Evolutionary conservation across 2,888 invertebrate genomes (phyloP).

Genomic region (Oxytorus armatus): DNA sequence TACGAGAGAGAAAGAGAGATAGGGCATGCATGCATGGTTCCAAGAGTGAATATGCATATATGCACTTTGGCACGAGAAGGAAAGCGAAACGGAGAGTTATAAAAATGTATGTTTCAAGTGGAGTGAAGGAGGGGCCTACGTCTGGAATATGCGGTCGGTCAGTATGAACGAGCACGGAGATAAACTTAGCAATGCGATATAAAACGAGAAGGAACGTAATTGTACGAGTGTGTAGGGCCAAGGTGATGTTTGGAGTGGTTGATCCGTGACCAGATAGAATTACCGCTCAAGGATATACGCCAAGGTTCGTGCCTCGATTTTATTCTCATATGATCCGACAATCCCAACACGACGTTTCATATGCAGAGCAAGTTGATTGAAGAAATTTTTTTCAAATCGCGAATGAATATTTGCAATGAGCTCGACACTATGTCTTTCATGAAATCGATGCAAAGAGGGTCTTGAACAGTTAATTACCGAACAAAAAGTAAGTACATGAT

Average conservation of each 20-base stretch:
- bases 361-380: conserved; percentile 6
- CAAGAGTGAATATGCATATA: conserved; percentile 11
- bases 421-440: conserved; percentile 9
- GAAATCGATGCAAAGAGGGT: background rate
- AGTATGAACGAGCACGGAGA: too few relatives aligned
- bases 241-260: conserved; percentile 72
- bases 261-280: conserved; percentile 77
- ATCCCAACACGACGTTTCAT: conserved; percentile 26
- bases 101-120: conserved; percentile 31
- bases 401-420: conserved; percentile 16
- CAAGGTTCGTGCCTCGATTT: conserved; percentile 68
- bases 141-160: too few relatives aligned
- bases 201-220: conserved; percentile 45
- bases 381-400: conserved; percentile 44
- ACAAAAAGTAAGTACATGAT: too few relatives aligned
- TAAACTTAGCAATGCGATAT: conserved; percentile 39
- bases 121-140: conserved; percentile 27
- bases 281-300: conserved; percentile 72
- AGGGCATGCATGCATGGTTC: conserved; percentile 33
- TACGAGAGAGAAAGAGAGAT: background rate
- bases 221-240: conserved; percentile 56
- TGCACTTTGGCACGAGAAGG: conserved; percentile 28
- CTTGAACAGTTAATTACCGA: conserved; percentile 3
- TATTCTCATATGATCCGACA: conserved; percentile 49
- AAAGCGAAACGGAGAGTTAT: conserved; percentile 21